Conservation (phyloP, 2,888 invertebrate genomes). For the Zeuzera pyrina region DNA sequence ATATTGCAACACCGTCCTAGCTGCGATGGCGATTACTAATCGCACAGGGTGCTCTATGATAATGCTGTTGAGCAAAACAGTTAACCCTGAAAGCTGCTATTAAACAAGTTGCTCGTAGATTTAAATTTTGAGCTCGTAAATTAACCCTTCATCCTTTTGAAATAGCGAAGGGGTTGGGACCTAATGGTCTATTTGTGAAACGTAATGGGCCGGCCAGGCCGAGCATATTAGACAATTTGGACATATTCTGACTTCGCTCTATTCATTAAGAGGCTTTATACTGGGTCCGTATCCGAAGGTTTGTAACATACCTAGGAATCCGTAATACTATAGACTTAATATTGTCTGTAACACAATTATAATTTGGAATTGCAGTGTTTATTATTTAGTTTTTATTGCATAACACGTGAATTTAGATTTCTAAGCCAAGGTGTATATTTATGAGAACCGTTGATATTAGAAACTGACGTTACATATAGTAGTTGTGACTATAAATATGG, state of each 20-base stretch:
- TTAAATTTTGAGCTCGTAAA: slow-evolving; percentile 72
- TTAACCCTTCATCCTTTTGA: slow-evolving; percentile 72
- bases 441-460: too few species aligned
- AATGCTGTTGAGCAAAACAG: slow-evolving; percentile 60
- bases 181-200: slow-evolving; percentile 71
- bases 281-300: slow-evolving; percentile 25
- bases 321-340: slow-evolving; percentile 1
- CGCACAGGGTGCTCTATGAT: slow-evolving; percentile 38
- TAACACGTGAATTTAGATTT: too few species aligned
- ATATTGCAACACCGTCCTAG: neutral
- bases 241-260: slow-evolving; percentile 58
- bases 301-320: slow-evolving; percentile 2
- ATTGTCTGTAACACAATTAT: too few species aligned
- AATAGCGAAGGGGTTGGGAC: slow-evolving; percentile 70
- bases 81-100: slow-evolving; percentile 60
- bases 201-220: slow-evolving; percentile 63
- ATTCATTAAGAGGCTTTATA: slow-evolving; percentile 36
- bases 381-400: too few species aligned
- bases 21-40: slow-evolving; percentile 18
- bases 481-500: too few species aligned
- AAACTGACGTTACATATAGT: too few species aligned
- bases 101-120: slow-evolving; percentile 68
- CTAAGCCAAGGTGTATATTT: too few species aligned
- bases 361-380: too few species aligned
- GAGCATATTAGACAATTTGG: slow-evolving; percentile 63